Conservation (phyloP, 2,113 vertebrate genomes). For the Ibidorhyncha struthersii region DNA sequence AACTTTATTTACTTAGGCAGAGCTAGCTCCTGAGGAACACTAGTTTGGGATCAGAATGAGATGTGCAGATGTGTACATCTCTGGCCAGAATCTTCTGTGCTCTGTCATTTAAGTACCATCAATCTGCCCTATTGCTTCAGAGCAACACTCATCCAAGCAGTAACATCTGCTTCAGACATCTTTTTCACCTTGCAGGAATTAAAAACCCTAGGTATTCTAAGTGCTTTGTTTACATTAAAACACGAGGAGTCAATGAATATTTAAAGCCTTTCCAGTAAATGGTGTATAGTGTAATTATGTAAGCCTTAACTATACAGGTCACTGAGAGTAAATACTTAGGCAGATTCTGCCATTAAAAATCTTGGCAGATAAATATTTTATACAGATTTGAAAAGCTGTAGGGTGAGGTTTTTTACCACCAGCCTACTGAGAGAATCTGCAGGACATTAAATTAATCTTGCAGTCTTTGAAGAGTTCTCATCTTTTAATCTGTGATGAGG, state of each 20-base stretch:
- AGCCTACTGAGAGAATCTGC: slow-evolving; percentile 22
- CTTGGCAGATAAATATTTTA: slow-evolving; percentile 56
- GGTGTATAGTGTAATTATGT: slow-evolving; percentile 47
- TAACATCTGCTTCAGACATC: slow-evolving; percentile 33
- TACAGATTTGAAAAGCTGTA: slow-evolving; percentile 5
- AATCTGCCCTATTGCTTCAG: neutral
- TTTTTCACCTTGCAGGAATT: slow-evolving; percentile 42
- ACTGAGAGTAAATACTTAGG: slow-evolving; percentile 38
- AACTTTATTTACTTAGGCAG: neutral
- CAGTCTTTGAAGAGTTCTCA: slow-evolving; percentile 15
- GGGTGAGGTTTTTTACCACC: neutral
- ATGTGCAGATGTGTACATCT: neutral
- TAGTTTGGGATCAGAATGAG: neutral
- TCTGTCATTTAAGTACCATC: neutral
- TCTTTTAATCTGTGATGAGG: slow-evolving; percentile 21
- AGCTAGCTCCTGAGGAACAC: neutral
- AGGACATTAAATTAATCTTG: slow-evolving; percentile 45
- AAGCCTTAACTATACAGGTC: slow-evolving; percentile 46
- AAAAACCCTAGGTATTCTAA: slow-evolving; percentile 37
- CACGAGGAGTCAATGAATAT: slow-evolving; percentile 55
- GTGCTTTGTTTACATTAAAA: slow-evolving; percentile 61
- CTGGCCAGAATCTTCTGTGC: neutral
- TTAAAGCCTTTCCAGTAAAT: slow-evolving; percentile 62
- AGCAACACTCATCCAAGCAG: neutral
- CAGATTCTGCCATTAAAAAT: slow-evolving; percentile 51